Evolutionary conservation across 2,888 invertebrate genomes (phyloP).

Genomic region (Latrodectus hesperus): DNA sequence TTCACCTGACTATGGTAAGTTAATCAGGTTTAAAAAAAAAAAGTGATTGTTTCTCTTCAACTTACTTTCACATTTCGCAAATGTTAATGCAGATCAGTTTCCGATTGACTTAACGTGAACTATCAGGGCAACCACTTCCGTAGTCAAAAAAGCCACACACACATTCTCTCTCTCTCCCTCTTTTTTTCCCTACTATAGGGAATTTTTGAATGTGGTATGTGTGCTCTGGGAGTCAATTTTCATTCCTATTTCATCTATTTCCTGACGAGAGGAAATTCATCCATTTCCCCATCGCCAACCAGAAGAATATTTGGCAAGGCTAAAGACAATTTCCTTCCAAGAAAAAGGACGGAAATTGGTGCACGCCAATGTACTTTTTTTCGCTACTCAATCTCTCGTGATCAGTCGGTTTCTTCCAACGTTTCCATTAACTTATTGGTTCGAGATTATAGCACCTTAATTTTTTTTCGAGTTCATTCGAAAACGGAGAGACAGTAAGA

Average conservation of each 20-base stretch:
- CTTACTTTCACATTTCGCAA: not conserved
- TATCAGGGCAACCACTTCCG: too few species aligned
- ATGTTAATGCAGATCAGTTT: too few species aligned
- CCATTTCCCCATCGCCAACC: conserved; percentile 46
- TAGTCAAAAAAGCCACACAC: not conserved
- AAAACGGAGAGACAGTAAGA: too few species aligned
- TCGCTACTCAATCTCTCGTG: not conserved
- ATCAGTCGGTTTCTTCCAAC: not conserved
- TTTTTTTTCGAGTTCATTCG: not conserved
- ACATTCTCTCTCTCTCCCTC: not conserved
- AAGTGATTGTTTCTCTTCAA: not conserved
- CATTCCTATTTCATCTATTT: conserved; percentile 15
- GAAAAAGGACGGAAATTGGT: conserved; percentile 60
- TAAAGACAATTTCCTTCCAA: conserved; percentile 58
- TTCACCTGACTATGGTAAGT: too few species aligned
- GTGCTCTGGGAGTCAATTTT: not conserved
- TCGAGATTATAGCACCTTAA: not conserved
- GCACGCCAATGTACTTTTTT: conserved; percentile 16
- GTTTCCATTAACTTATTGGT: not conserved
- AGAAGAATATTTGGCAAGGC: conserved; percentile 31
- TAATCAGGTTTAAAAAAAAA: too few species aligned
- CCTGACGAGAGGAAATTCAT: conserved; percentile 52
- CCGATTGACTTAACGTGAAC: too few species aligned
- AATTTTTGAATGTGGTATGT: not conserved
- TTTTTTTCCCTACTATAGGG: not conserved